Evolutionary conservation across 53 echinoderm and acorn worm species (phyloP), one percentile per base, ranked within the genome.

Genomic region (Apostichopus leukothele): DNA sequence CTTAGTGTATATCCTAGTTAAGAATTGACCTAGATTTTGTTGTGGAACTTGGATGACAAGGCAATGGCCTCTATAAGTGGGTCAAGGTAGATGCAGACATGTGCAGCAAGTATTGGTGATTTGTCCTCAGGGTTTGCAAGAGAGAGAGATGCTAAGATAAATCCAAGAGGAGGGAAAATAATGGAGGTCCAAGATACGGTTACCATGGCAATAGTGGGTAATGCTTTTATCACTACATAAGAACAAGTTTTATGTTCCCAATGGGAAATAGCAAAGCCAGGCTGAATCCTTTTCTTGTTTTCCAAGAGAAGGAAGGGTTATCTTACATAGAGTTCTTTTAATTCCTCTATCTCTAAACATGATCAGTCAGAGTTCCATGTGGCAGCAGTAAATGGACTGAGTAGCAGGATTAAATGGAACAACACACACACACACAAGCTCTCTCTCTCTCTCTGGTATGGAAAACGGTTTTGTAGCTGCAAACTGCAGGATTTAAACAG

Each of bases 11-110:
- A 59, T 81, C 81, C 81, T 22, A 22, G 55, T 81, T 81, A 18
- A 21, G 59, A 81, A 81, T 81, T 81, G 81, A 81, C 81, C 81
- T 81, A 81, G 81, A 81, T 81, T 81, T 81, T 81, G 71, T 71
- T 8, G 81, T 21, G 19, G 10, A 81, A 57, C 54, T 55, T 54
- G 59, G 59, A 55, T 55, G 55, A 21, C 9, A 81, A 81, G 81
- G 60, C 81, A 81, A 54, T 81, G 81, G 81, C 81, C 81, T 81
- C 81, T 59, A 55, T 81, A 81, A 81, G 55, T 81, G 59, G 81
- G 81, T 81, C 81, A 81, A 81, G 81, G 81, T 81, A 59, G 81
- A 81, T 50, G 39, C 23, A 54, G 54, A 57, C 16, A 21, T 81
- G 81, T 53, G 55, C 55, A 57, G 79, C 51, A 53, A 51, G 50